Evolutionary conservation across 1,140 invertebrate species (phyloP).

Genomic region (Latrodectus geometricus): DNA sequence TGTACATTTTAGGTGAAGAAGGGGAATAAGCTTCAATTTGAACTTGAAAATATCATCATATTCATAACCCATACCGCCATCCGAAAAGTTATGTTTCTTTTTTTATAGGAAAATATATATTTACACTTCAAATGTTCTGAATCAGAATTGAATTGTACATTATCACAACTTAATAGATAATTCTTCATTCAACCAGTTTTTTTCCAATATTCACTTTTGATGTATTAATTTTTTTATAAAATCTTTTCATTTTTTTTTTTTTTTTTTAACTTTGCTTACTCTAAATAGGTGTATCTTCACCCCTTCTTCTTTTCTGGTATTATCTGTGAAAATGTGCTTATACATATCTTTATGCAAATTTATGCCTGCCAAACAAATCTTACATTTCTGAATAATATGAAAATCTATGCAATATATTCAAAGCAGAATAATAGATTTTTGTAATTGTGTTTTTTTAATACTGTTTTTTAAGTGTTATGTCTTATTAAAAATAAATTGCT

Average conservation of each 20-base stretch:
- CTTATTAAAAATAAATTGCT: no score
- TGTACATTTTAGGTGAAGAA: conserved; percentile 26
- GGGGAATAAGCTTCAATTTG: neutral
- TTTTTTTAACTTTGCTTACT: no score
- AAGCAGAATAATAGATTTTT: no score
- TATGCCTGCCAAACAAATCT: neutral
- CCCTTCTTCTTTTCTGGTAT: neutral
- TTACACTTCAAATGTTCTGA: conserved; percentile 43
- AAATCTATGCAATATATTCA: no score
- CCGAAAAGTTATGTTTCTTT: neutral
- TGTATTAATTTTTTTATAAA: no score
- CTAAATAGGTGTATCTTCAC: neutral
- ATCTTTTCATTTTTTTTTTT: no score
- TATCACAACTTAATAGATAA: no score
- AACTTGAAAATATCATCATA: conserved; percentile 20
- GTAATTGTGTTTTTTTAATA: no score
- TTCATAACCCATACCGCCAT: conserved; percentile 23
- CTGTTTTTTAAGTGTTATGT: no score
- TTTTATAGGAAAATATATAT: conserved; percentile 4
- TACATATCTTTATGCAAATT: neutral
- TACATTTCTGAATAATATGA: no score
- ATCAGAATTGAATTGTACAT: conserved; percentile 31
- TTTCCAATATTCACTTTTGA: no score
- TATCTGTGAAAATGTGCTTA: conserved; percentile 1
- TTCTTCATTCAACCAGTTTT: no score